Base-by-base conservation (phyloP, 1,140 invertebrate species). In the Liolophura sinensis region DNA sequence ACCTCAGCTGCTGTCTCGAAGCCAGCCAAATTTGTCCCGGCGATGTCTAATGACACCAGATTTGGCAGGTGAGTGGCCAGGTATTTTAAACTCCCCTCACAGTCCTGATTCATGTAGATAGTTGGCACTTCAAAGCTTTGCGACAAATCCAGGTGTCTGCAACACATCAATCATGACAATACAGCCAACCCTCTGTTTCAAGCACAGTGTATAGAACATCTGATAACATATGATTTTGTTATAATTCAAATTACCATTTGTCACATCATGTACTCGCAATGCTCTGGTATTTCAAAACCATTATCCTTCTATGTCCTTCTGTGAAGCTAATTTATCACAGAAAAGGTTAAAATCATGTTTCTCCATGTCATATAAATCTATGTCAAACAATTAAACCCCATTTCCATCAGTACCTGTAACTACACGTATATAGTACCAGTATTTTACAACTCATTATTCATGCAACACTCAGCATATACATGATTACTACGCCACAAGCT, bases 11-110 rank as follows among this genome's bases (percentile, higher is more conserved):
- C 25, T 16, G 66, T 52, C 12, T 92, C 92, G 70, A 89, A 89
- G 25, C 94, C 94, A 50, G 94, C 94, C 54, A 93, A 82, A 85
- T 93, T 93, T 22, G 92, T 93, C 1, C 93, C 93, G 9, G 93
- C 96, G 79, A 97, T 96, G 83, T 97, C 95, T 56, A 97, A 82
- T 52, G 92, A 93, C 59, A 87, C 88, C 49, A 97, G 83, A 62
- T 90, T 79, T 0, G 92, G 91, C 72, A 97, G 85, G 75, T 85
- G 90, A 55, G 87, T 85, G 1, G 96, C 89, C 47, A 97, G 85
- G 66, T 87, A 85, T 40, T 87, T 83, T 31, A 97, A 82, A 27
- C 89, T 85, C 65, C 88, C 82, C 82, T 91, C 91, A 27, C 91
- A 89, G 76, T 89, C 60, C 11, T 48, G 22, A 62, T 78, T 78